Percentiles rank a stretch among this genome's conserved stretches.
These are phyloP conservation scores for Idris sp. DNA, from an alignment of 1,140 invertebrate genomes.

Conservation along the genomic window DNA sequence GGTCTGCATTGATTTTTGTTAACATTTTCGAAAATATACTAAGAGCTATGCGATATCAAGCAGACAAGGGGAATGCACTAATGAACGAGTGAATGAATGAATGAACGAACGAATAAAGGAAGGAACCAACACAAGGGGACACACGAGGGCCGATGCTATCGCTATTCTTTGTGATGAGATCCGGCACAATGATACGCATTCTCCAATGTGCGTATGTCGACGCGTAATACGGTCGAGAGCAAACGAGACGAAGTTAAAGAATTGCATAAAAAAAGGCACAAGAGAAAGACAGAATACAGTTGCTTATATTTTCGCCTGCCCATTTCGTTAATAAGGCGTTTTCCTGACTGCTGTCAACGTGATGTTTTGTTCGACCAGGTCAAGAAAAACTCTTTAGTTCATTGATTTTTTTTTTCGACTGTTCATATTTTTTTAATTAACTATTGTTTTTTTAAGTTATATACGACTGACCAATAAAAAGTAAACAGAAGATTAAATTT, in stretches of 20 bases:
- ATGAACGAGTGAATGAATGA: constrained; percentile 40
- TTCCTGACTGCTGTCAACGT: constrained; percentile 13
- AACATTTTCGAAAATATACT: constrained; percentile 43
- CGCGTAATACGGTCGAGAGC: constrained; percentile 28
- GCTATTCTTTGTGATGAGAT: constrained; percentile 67
- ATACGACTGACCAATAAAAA: too few species aligned
- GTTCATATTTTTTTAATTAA: constrained; percentile 12
- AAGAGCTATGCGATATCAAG: constrained; percentile 21
- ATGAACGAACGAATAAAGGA: constrained; percentile 48
- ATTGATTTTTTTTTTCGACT: constrained; percentile 28
- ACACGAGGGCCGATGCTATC: constrained; percentile 62
- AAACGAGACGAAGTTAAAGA: constrained; percentile 17
- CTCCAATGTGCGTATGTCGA: constrained; percentile 55
- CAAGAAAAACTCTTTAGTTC: constrained; percentile 42
- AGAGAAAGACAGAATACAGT: constrained; percentile 7
- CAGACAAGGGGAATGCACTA: constrained; percentile 45
- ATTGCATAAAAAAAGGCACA: neutral
- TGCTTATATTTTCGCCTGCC: constrained; percentile 42
- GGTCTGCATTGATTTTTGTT: too few species aligned
- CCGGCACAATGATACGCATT: constrained; percentile 66
- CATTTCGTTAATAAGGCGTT: constrained; percentile 64
- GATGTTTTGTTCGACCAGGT: constrained; percentile 34
- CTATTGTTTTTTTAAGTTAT: constrained; percentile 7
- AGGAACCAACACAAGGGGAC: constrained; percentile 42
- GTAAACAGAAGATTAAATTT: too few species aligned